Percentiles rank a stretch among this genome's conserved stretches.
Evolutionary conservation across 2,888 invertebrate species (phyloP).

Genomic region (Serrognathus titanus): DNA sequence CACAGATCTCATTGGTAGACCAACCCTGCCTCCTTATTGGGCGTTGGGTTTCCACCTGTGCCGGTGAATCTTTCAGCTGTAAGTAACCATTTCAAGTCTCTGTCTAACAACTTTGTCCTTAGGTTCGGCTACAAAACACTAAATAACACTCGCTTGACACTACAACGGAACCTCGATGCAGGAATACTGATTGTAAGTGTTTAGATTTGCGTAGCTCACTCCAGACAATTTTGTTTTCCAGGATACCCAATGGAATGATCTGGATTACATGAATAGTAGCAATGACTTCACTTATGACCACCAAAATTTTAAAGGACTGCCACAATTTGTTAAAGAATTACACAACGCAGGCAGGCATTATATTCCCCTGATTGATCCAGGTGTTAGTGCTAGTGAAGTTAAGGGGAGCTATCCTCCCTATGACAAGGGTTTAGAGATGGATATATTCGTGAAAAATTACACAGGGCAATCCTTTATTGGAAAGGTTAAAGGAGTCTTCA

Average conservation of each 20-base stretch:
- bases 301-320: constrained; percentile 60
- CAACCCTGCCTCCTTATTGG: constrained; percentile 86
- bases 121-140: constrained; percentile 60
- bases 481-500: constrained; percentile 54
- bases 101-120: background rate
- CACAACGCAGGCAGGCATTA: constrained; percentile 73
- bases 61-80: constrained; percentile 49
- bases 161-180: constrained; percentile 66
- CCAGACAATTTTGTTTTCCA: constrained; percentile 32
- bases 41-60: constrained; percentile 84
- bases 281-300: constrained; percentile 77
- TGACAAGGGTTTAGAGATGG: constrained; percentile 68
- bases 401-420: constrained; percentile 70
- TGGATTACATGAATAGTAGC: constrained; percentile 76
- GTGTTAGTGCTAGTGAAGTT: constrained; percentile 66
- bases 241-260: constrained; percentile 83
- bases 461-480: constrained; percentile 65
- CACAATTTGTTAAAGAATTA: constrained; percentile 65
- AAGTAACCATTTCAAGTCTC: background rate
- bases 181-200: constrained; percentile 72
- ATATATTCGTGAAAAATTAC: constrained; percentile 71
- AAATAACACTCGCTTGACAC: constrained; percentile 62
- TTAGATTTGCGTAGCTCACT: background rate
- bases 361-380: constrained; percentile 72
- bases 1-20: constrained; percentile 67